phyloP scores from a whole-genome alignment of 2,888 invertebrate species.

The Micoletzkya japonica region DNA sequence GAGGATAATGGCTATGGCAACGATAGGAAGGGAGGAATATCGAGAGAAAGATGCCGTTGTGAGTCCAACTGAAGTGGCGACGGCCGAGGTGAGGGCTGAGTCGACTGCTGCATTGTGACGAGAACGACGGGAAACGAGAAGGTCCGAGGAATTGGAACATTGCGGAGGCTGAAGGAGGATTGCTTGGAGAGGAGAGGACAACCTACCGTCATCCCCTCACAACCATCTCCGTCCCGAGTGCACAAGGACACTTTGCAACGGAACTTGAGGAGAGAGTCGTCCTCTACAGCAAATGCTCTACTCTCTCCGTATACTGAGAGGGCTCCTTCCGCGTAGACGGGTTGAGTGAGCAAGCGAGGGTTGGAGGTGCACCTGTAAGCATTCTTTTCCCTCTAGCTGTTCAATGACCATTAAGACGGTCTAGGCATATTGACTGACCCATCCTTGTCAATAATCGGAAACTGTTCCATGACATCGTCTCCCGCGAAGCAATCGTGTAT shows the following conservation, averaged over 20 bases:
- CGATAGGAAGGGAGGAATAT: neutral
- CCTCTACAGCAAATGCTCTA: slow-evolving; percentile 53
- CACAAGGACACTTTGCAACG: slow-evolving; percentile 49
- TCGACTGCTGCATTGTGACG: slow-evolving; percentile 22
- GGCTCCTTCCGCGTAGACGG: slow-evolving; percentile 52
- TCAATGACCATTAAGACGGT: too few species aligned
- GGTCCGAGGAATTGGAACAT: slow-evolving; percentile 38
- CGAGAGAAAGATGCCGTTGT: neutral
- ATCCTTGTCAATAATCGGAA: slow-evolving; percentile 46
- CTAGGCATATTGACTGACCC: slow-evolving; percentile 31
- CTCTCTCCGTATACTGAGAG: slow-evolving; percentile 52
- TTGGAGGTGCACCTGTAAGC: slow-evolving; percentile 52
- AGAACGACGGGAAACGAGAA: slow-evolving; percentile 35
- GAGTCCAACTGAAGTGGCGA: slow-evolving; percentile 23
- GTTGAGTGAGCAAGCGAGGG: slow-evolving; percentile 47
- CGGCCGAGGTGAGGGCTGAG: slow-evolving; percentile 22
- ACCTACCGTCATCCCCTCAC: slow-evolving; percentile 58
- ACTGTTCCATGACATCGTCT: slow-evolving; percentile 46
- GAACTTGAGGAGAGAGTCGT: slow-evolving; percentile 50
- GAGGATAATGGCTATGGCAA: slow-evolving; percentile 12
- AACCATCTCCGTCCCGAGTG: slow-evolving; percentile 58
- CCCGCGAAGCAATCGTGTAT: slow-evolving; percentile 58
- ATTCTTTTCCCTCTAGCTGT: too few species aligned
- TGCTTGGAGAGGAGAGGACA: neutral
- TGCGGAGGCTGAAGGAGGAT: slow-evolving; percentile 38